A percentile compares a stretch with the other conserved stretches of the same genome.
Conservation (phyloP, 2,888 invertebrate species). For the Pasiphila rectangulata region DNA sequence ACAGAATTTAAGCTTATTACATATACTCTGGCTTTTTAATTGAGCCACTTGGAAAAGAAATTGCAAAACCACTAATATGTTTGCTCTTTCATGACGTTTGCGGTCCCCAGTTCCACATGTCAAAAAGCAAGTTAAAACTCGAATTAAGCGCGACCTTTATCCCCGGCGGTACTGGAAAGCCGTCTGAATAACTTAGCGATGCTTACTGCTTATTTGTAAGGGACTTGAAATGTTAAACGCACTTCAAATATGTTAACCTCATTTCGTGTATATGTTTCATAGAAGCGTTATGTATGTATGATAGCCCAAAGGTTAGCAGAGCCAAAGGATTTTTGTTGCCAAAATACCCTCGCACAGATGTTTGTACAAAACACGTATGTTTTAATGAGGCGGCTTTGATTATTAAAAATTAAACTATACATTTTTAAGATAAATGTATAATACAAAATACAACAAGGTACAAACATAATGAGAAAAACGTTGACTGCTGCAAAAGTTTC, state of each 20-base stretch:
- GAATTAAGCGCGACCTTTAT: slow-evolving; percentile 2
- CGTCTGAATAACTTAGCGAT: background rate
- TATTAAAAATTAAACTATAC: no score
- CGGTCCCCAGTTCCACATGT: background rate
- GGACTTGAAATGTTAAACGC: slow-evolving; percentile 1
- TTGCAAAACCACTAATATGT: slow-evolving; percentile 3
- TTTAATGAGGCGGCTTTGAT: no score
- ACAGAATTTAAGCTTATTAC: background rate
- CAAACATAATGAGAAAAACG: no score
- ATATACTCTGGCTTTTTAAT: slow-evolving; percentile 2
- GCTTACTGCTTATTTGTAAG: background rate
- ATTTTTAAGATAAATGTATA: no score
- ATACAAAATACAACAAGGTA: no score
- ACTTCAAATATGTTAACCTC: slow-evolving; percentile 4
- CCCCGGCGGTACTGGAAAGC: background rate
- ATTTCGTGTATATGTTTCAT: background rate
- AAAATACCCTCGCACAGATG: no score
- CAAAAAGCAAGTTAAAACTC: slow-evolving; percentile 1
- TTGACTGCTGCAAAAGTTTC: no score
- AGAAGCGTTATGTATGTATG: background rate
- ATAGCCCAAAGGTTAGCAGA: background rate
- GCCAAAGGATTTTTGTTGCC: no score
- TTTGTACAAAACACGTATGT: no score
- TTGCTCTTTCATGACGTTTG: slow-evolving; percentile 1
- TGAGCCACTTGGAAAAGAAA: background rate